Conservation (phyloP, 2,888 invertebrate species). For the Rhingia rostrata region DNA sequence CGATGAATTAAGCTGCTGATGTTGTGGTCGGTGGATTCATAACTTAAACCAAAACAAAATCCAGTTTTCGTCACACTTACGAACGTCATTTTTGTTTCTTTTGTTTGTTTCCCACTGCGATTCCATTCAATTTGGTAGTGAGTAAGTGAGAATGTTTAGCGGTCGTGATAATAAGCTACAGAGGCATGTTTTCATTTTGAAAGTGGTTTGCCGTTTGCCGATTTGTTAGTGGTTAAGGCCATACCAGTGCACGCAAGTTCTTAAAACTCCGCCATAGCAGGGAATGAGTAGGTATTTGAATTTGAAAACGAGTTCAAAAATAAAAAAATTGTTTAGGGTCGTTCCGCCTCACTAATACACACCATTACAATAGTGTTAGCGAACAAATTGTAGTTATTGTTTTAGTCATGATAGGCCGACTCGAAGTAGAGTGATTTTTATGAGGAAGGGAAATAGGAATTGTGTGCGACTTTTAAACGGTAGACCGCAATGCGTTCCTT, state of each 20-base stretch:
- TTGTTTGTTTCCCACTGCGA: constrained; percentile 48
- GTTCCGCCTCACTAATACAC: constrained; percentile 55
- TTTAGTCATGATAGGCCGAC: no score
- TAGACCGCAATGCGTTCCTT: constrained; percentile 11
- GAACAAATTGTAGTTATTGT: constrained; percentile 2
- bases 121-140: constrained; percentile 49
- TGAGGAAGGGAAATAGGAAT: constrained; percentile 6
- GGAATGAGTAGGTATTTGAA: constrained; percentile 41
- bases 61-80: constrained; percentile 56
- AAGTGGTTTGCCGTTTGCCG: constrained; percentile 65
- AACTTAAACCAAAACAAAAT: constrained; percentile 33
- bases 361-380: constrained; percentile 25
- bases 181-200: constrained; percentile 70
- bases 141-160: constrained; percentile 44
- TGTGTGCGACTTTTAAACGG: constrained; percentile 14
- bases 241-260: constrained; percentile 32
- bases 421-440: background rate
- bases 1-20: constrained; percentile 27
- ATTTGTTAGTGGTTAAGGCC: constrained; percentile 58
- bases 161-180: constrained; percentile 39
- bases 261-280: constrained; percentile 30
- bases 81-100: constrained; percentile 37
- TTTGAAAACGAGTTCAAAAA: constrained; percentile 51
- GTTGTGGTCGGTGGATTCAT: constrained; percentile 14
- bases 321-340: constrained; percentile 62